Percentiles rank a stretch among this genome's conserved stretches.
These are phyloP conservation scores for Oreochromis aureus DNA, from an alignment of 2,113 vertebrate genomes.

Conservation along the genomic window DNA sequence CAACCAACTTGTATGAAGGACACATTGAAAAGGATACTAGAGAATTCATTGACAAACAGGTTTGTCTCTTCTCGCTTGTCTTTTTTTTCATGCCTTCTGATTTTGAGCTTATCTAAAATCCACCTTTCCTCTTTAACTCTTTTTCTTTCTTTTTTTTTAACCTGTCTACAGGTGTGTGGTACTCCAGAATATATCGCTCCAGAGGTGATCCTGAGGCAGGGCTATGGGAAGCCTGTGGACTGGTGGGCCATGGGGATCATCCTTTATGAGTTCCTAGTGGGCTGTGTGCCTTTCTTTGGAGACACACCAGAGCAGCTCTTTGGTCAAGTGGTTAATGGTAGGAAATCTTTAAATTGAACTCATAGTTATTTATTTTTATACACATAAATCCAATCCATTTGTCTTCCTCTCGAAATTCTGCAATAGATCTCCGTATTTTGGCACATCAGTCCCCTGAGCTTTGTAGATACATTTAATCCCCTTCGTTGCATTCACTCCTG, in stretches of 20 bases:
- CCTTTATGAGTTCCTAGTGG: slow-evolving; percentile 92
- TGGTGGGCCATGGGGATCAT: slow-evolving; percentile 98
- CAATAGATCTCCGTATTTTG: not conserved
- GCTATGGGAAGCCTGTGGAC: slow-evolving; percentile 93
- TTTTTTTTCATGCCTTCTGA: not conserved
- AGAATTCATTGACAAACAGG: slow-evolving; percentile 96
- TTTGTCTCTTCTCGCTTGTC: slow-evolving; percentile 5
- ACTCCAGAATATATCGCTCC: slow-evolving; percentile 95
- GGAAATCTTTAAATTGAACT: not conserved
- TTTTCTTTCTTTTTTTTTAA: not conserved
- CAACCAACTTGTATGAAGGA: slow-evolving; percentile 93
- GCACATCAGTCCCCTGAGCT: not conserved
- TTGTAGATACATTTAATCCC: not conserved
- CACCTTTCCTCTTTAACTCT: not conserved
- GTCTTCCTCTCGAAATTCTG: not conserved
- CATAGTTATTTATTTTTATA: not conserved
- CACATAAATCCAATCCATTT: not conserved
- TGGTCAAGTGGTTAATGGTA: slow-evolving; percentile 93
- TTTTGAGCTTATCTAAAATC: not conserved
- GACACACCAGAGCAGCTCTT: slow-evolving; percentile 95
- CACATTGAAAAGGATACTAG: slow-evolving; percentile 92
- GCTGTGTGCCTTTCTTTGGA: slow-evolving; percentile 94
- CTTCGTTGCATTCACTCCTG: not conserved
- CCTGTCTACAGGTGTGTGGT: slow-evolving; percentile 82
- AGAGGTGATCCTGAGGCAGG: slow-evolving; percentile 90